phyloP scores from a whole-genome alignment of 2,797 vertebrate species.

The Agapornis canus region DNA sequence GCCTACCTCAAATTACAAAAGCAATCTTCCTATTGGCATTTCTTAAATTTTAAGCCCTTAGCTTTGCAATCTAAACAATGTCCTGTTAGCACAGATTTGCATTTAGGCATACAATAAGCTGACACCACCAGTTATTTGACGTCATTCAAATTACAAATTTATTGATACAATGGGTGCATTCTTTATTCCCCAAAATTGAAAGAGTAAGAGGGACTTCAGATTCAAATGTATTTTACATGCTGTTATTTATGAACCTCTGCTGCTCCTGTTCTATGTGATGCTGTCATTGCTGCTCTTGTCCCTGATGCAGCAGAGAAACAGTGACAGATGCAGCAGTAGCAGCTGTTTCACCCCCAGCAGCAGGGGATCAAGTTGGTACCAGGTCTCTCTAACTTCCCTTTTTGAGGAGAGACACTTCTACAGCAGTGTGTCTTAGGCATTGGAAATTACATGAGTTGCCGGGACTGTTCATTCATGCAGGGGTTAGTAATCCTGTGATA shows the following conservation, averaged over 20 bases:
- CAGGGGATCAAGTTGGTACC: not conserved
- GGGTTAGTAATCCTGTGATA: not conserved
- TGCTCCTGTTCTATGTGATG: not conserved
- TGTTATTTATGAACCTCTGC: not conserved
- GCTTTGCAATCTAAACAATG: not conserved
- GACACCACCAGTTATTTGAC: not conserved
- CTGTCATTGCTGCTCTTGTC: not conserved
- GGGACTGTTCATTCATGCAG: not conserved
- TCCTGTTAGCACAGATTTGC: not conserved
- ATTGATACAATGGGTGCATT: not conserved
- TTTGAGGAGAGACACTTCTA: not conserved
- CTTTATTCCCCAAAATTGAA: not conserved
- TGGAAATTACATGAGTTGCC: not conserved
- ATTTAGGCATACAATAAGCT: not conserved
- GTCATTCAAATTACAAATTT: not conserved
- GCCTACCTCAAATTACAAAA: not conserved
- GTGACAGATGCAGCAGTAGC: fast-evolving
- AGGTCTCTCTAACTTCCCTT: not conserved
- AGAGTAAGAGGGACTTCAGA: not conserved
- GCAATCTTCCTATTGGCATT: not conserved
- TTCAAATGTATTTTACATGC: not conserved
- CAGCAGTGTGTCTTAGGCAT: not conserved
- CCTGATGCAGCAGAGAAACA: not conserved
- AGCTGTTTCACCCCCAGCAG: not conserved
- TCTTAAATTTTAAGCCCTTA: not conserved